These are phyloP conservation scores for Rafetus swinhoei DNA, from an alignment of 2,113 vertebrate species.

Conservation along the genomic window DNA sequence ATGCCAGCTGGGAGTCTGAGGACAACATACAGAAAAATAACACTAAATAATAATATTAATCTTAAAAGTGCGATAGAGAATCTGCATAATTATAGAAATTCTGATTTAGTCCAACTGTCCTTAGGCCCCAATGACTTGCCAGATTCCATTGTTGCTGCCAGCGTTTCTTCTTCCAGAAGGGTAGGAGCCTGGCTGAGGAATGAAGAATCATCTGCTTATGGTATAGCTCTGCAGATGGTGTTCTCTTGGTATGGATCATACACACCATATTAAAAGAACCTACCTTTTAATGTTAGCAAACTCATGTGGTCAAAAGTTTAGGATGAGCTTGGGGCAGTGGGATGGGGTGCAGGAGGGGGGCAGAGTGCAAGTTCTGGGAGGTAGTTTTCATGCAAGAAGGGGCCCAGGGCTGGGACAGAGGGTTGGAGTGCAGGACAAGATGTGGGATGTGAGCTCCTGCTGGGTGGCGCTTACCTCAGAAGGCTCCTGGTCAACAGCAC, in stretches of 20 bases:
- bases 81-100: not conserved
- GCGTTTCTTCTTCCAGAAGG: not conserved
- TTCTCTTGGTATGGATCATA: not conserved
- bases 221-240: not conserved
- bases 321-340: too few species aligned
- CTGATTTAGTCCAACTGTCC: not conserved
- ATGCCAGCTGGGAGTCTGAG: not conserved
- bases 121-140: not conserved
- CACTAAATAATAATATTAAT: not conserved
- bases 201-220: not conserved
- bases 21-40: not conserved
- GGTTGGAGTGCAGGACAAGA: too few species aligned
- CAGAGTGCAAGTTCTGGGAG: too few species aligned
- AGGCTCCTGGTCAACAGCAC: too few species aligned
- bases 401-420: too few species aligned
- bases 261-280: not conserved
- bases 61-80: not conserved
- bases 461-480: too few species aligned
- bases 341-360: too few species aligned
- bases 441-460: too few species aligned
- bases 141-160: not conserved
- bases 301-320: not conserved
- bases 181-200: not conserved
- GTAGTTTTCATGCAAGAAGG: too few species aligned
- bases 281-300: not conserved